Evolutionary conservation across 2,888 invertebrate species (phyloP), one percentile per base, ranked within the genome.

Genomic region (Drosophila affinis): DNA sequence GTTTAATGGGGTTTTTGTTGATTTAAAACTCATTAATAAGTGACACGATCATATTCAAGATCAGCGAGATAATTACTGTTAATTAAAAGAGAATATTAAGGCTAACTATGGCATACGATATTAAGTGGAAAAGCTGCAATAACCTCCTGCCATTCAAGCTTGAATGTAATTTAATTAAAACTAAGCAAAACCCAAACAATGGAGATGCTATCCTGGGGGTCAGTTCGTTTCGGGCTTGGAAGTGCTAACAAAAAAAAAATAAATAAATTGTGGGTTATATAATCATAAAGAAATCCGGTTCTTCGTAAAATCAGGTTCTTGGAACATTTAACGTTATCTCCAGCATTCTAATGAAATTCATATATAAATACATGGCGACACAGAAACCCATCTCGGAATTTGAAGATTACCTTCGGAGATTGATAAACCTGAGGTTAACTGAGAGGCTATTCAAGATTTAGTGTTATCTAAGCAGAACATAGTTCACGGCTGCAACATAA

Each of bases 231-330:
- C 32, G 68, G 45, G 56, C 21, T 49, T 56, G 39, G 24, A 70
- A 62, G 21, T 53, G 53, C 34, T 18, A 3, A 21, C 21, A 21
- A 53, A 63, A 60, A 57, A 57, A 57, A 49, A 29, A 39, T 34
- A 55, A 29, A 39, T 45, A 34, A 49, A 27, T 27, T 45, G 34
- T 18, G 51, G 21, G 34, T 54, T 72, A 49, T 72, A 27, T 73
- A 45, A 57, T 29, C 32, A 51, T 61, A 27, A 46, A 77, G 61
- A 72, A 14, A 39, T 39, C 39, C 64, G 77, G 74, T 86, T 29
- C 29, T 9, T 7, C 29, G 29, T 9, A 9, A 60, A 54, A 78
- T 86, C 87, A 74, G 72, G 81, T 79, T 85, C 77, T 79, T 48
- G 34, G 21, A 72, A 57, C 59, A 48, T 62, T 32, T 63, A 76